Conservation (phyloP, 64 coral and sea anemone genomes). For the Pocillopora damicornis region DNA sequence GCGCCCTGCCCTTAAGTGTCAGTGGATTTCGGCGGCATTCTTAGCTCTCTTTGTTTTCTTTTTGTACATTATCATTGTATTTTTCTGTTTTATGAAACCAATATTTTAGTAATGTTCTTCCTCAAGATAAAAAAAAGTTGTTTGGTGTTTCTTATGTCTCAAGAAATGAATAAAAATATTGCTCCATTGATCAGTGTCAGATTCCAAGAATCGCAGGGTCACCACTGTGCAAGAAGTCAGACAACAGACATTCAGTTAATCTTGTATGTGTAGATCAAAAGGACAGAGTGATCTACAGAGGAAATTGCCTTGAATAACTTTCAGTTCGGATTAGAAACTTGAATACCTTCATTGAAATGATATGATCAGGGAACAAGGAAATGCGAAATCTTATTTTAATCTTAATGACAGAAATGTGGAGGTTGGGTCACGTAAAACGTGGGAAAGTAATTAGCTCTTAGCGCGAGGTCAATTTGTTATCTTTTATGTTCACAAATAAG, state of each 20-base stretch:
- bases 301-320: background rate
- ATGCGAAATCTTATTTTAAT: background rate
- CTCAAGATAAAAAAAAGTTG: no score
- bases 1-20: no score
- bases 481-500: background rate
- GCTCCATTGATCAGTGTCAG: no score
- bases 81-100: no score
- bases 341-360: background rate
- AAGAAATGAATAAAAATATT: no score
- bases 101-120: no score
- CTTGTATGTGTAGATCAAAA: background rate
- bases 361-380: background rate
- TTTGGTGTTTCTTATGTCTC: no score
- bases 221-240: background rate
- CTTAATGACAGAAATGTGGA: conserved; percentile 8
- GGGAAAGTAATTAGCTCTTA: background rate
- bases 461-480: background rate
- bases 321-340: conserved; percentile 13
- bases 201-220: no score
- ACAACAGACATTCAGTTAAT: background rate
- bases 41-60: no score
- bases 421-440: background rate
- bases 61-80: no score
- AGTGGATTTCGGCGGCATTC: no score
- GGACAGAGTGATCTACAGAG: background rate